Evolutionary conservation across 2,113 vertebrate genomes (phyloP).

Genomic region (Pterophyllum scalare): DNA sequence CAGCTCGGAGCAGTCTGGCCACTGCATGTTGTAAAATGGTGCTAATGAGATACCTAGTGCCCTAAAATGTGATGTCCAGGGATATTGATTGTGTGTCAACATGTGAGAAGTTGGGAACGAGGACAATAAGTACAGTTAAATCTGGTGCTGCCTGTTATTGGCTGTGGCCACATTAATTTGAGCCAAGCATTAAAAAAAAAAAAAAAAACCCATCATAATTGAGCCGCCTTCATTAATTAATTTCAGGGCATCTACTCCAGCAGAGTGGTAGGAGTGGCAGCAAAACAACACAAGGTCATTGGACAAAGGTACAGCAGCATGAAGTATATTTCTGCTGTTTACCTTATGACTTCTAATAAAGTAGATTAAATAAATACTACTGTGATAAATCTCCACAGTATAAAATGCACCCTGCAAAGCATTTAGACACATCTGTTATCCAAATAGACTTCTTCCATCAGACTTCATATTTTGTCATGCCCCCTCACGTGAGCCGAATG

Average conservation of each 20-base stretch:
- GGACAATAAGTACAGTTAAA: not conserved
- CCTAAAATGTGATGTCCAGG: not conserved
- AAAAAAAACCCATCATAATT: not conserved
- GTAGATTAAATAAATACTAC: not conserved
- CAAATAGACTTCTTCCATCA: not conserved
- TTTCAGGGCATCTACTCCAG: not conserved
- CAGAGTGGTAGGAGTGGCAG: not conserved
- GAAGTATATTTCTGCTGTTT: not conserved
- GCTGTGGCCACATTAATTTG: not conserved
- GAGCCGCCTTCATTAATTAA: not conserved
- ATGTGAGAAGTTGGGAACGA: not conserved
- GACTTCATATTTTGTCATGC: not conserved
- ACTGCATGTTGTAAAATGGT: not conserved
- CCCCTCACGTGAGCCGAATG: not conserved
- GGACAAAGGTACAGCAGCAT: not conserved
- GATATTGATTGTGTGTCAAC: not conserved
- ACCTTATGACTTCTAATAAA: not conserved
- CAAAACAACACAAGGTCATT: not conserved
- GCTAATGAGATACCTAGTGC: not conserved
- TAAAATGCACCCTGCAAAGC: not conserved
- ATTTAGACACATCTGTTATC: not conserved
- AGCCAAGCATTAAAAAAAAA: not conserved
- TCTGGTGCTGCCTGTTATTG: not conserved
- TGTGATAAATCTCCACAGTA: not conserved
- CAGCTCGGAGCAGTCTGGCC: not conserved